Percentiles rank a stretch among this genome's conserved stretches.
Evolutionary conservation across 2,113 vertebrate species (phyloP).

Genomic region (Xiphias gladius): DNA sequence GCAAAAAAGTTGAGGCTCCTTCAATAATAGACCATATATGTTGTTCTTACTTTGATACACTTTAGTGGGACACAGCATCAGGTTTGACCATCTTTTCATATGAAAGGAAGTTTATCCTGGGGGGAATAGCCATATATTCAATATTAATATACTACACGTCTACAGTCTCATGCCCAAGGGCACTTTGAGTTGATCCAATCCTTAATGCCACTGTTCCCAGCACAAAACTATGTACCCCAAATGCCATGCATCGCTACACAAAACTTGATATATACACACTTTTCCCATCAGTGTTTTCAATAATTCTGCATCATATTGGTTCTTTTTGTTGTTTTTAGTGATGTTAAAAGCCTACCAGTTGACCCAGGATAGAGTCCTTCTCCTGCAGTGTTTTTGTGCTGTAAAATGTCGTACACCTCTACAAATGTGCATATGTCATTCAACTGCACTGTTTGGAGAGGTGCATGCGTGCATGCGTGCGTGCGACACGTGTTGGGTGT

Average conservation of each 20-base stretch:
- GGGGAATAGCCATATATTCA: background rate
- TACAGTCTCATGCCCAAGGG: background rate
- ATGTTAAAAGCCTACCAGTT: background rate
- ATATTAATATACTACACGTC: background rate
- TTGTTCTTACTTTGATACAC: background rate
- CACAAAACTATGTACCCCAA: background rate
- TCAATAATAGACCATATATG: background rate
- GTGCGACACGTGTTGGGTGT: background rate
- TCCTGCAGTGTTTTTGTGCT: background rate
- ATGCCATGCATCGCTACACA: background rate
- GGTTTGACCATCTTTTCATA: background rate
- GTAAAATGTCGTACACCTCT: constrained; percentile 10
- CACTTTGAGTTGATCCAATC: background rate
- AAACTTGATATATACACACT: background rate
- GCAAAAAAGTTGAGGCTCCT: background rate
- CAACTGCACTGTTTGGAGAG: background rate
- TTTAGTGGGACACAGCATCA: background rate
- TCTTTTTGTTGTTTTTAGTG: background rate
- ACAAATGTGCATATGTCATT: constrained; percentile 2
- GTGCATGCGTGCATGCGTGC: background rate
- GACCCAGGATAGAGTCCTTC: background rate
- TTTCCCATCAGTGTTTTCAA: constrained; percentile 4
- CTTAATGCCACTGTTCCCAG: constrained; percentile 1
- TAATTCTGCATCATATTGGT: background rate
- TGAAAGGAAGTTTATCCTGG: background rate